Evolutionary conservation across 2,888 invertebrate genomes (phyloP).

Genomic region (Himalopsyche tibetana): DNA sequence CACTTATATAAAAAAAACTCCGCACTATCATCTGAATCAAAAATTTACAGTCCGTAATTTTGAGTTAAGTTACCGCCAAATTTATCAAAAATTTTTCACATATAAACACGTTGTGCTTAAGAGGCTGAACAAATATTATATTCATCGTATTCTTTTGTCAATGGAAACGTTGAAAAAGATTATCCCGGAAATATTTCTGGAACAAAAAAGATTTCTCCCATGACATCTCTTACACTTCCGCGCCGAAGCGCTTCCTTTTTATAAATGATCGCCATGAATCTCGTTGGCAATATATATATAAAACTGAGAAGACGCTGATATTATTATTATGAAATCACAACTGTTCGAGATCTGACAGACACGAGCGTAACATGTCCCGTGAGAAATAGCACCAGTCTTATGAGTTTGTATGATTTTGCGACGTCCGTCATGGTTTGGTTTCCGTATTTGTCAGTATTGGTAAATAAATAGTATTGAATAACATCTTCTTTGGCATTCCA

Average conservation of each 20-base stretch:
- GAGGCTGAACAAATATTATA: too few relatives aligned
- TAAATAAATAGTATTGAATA: background rate
- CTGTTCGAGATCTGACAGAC: conserved; percentile 3
- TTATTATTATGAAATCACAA: conserved; percentile 30
- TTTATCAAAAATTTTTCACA: too few relatives aligned
- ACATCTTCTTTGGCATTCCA: background rate
- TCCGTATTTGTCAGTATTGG: background rate
- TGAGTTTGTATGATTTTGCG: conserved; percentile 4
- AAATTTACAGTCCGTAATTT: too few relatives aligned
- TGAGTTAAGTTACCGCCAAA: too few relatives aligned
- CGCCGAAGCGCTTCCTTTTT: conserved; percentile 2
- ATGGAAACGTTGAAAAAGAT: background rate
- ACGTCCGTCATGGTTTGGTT: background rate
- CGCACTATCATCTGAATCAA: too few relatives aligned
- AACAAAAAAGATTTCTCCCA: conserved; percentile 12
- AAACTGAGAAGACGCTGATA: conserved; percentile 2
- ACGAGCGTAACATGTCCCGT: conserved; percentile 8
- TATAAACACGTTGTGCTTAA: too few relatives aligned
- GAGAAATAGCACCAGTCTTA: background rate
- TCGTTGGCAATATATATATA: background rate
- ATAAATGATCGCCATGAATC: conserved; percentile 15
- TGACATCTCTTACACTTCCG: conserved; percentile 34
- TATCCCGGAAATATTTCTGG: conserved; percentile 8
- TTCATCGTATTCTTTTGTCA: too few relatives aligned
- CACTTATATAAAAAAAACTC: too few relatives aligned